phyloP scores from a whole-genome alignment of 2,113 vertebrate species.

The Thunnus maccoyii region DNA sequence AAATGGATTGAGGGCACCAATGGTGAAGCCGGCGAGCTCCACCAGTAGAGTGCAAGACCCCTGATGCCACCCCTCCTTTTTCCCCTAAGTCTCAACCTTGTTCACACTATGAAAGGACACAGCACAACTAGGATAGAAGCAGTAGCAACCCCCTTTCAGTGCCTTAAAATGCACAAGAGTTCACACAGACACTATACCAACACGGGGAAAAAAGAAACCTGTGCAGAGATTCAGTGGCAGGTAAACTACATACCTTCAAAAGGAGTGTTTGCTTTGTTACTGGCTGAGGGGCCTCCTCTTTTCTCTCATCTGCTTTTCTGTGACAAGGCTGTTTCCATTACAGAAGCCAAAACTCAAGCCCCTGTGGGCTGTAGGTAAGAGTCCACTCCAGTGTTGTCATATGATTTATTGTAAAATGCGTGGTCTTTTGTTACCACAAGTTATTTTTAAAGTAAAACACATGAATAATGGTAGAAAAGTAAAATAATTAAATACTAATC shows the following conservation, averaged over 20 bases:
- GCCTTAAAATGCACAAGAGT: constrained; percentile 42
- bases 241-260: constrained; percentile 57
- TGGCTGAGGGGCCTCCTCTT: constrained; percentile 53
- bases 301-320: constrained; percentile 73
- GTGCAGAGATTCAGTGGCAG: constrained; percentile 37
- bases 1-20: constrained; percentile 90
- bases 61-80: constrained; percentile 81
- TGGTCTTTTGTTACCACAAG: constrained; percentile 10
- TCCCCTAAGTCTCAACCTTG: constrained; percentile 65
- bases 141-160: constrained; percentile 80
- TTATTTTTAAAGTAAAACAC: constrained; percentile 39
- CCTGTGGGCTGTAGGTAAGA: constrained; percentile 65
- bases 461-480: constrained; percentile 12
- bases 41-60: constrained; percentile 89
- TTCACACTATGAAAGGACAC: constrained; percentile 87
- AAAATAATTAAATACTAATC: neutral
- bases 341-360: constrained; percentile 66
- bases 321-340: constrained; percentile 67
- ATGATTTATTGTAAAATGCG: constrained; percentile 60
- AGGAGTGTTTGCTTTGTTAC: constrained; percentile 70
- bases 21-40: constrained; percentile 86
- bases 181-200: constrained; percentile 79
- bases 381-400: constrained; percentile 48
- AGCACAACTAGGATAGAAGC: constrained; percentile 84
- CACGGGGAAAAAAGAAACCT: constrained; percentile 23